Conservation (phyloP, 2,797 vertebrate genomes). For the Zenarchopterus dispar region DNA sequence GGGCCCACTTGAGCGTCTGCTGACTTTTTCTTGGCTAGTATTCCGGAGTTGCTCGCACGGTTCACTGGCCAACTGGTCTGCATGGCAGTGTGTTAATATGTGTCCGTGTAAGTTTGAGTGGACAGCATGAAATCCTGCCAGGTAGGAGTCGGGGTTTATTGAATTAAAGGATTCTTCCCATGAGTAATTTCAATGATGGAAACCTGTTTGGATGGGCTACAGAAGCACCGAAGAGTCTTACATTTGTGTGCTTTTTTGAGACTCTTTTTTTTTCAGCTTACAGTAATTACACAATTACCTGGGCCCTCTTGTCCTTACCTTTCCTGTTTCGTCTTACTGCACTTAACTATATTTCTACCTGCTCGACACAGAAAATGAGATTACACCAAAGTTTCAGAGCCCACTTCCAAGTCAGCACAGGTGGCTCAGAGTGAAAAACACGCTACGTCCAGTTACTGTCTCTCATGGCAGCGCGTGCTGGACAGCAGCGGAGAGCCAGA, state of each 20-base stretch:
- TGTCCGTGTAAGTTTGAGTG: neutral
- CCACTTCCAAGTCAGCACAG: constrained; percentile 25
- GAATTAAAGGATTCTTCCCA: constrained; percentile 3
- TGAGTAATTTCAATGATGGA: constrained; percentile 6
- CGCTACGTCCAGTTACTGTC: constrained; percentile 37
- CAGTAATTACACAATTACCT: constrained; percentile 45
- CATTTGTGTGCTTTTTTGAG: constrained; percentile 17
- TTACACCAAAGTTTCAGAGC: constrained; percentile 51
- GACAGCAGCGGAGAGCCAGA: constrained; percentile 47
- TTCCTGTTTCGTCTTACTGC: constrained; percentile 25
- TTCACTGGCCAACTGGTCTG: constrained; percentile 34
- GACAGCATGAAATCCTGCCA: neutral
- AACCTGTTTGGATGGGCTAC: neutral
- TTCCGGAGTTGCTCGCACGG: constrained; percentile 21
- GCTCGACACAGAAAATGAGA: constrained; percentile 49
- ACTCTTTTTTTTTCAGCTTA: neutral
- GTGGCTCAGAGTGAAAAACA: constrained; percentile 38
- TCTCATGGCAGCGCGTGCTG: constrained; percentile 26
- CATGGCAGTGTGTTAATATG: constrained; percentile 12
- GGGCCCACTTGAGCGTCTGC: constrained; percentile 39
- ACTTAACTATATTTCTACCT: constrained; percentile 38
- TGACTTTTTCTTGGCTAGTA: constrained; percentile 42
- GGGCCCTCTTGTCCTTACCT: constrained; percentile 22
- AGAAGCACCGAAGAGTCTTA: constrained; percentile 34
- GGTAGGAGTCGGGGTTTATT: constrained; percentile 21